These are phyloP conservation scores for Dipodomys ordii DNA, from an alignment of 2,113 vertebrate species.

Conservation along the genomic window DNA sequence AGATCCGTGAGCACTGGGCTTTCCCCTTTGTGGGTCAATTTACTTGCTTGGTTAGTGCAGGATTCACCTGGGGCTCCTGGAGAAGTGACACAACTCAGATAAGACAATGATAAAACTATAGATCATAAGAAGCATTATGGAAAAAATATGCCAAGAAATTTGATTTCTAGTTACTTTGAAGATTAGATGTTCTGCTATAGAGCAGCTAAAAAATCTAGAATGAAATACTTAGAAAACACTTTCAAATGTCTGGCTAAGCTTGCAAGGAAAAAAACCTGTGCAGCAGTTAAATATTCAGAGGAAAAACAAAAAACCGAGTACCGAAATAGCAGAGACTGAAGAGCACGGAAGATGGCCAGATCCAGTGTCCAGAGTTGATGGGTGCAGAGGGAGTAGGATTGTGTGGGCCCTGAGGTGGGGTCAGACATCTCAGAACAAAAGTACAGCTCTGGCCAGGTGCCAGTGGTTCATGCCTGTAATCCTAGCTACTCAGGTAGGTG, in stretches of 20 bases:
- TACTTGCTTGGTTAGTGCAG: background rate
- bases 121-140: background rate
- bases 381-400: background rate
- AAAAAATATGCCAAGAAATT: background rate
- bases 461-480: too few relatives aligned
- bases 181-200: background rate
- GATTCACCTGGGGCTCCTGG: background rate
- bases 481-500: too few relatives aligned
- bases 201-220: conserved; percentile 12
- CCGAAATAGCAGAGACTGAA: background rate
- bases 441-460: background rate
- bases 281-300: background rate
- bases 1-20: background rate
- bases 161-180: background rate
- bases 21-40: background rate
- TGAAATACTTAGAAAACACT: background rate
- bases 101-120: background rate
- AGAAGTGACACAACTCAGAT: background rate
- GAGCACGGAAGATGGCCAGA: background rate
- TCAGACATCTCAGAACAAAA: background rate
- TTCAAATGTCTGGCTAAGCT: background rate
- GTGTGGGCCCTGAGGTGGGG: too few relatives aligned
- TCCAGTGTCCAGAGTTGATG: background rate
- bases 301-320: background rate
- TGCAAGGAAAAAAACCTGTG: background rate